Evolutionary conservation across 1,140 invertebrate genomes (phyloP).

Genomic region (Listronotus bonariensis): DNA sequence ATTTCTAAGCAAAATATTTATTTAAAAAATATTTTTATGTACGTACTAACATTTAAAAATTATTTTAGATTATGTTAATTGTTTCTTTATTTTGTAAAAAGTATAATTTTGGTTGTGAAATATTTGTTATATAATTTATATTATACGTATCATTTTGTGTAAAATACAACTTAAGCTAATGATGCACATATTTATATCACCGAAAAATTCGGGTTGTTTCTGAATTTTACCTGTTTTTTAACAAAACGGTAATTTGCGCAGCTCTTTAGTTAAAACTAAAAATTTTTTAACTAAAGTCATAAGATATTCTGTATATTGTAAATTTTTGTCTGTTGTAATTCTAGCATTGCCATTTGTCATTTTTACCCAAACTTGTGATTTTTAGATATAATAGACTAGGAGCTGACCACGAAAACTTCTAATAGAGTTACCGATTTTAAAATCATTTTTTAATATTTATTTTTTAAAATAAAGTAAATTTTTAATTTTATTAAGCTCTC

Average conservation of each 20-base stretch:
- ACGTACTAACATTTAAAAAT: conserved; percentile 2
- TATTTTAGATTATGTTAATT: conserved; percentile 4
- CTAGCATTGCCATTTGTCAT: conserved; percentile 32
- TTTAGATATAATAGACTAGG: conserved; percentile 32
- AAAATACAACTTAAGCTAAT: neutral
- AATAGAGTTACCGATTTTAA: too few relatives aligned
- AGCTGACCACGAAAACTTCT: conserved; percentile 1
- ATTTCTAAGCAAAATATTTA: conserved; percentile 5
- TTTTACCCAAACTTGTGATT: conserved; percentile 49
- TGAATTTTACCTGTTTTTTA: neutral
- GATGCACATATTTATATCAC: conserved; percentile 4
- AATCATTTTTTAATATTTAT: too few relatives aligned
- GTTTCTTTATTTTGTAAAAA: conserved; percentile 34
- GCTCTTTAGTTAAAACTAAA: neutral
- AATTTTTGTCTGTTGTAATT: conserved; percentile 28
- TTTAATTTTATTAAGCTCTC: too few relatives aligned
- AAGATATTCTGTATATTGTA: conserved; percentile 11
- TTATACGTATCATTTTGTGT: conserved; percentile 6
- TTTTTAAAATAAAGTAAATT: too few relatives aligned
- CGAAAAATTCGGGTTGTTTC: neutral
- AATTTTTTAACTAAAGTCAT: neutral
- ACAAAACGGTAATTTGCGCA: neutral
- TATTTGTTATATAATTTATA: conserved; percentile 42
- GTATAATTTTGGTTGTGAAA: conserved; percentile 44
- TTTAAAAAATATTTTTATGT: conserved; percentile 9